These are phyloP conservation scores for Tipula vernalis DNA, from an alignment of 2,888 invertebrate species.

Conservation along the genomic window DNA sequence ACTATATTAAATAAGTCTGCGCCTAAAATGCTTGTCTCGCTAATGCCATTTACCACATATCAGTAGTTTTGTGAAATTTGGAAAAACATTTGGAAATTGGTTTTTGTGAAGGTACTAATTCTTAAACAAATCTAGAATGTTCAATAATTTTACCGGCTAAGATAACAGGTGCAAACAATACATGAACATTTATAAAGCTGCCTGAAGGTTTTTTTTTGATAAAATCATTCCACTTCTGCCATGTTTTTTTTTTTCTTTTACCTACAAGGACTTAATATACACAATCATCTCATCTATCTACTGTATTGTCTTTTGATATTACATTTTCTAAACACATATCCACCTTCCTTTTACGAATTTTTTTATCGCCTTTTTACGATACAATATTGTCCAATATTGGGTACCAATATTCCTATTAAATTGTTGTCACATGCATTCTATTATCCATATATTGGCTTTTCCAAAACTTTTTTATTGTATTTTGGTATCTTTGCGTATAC, in stretches of 20 bases:
- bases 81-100: no score
- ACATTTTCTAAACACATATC: not conserved
- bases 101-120: no score
- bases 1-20: no score
- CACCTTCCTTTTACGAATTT: not conserved
- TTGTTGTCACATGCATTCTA: constrained; percentile 8
- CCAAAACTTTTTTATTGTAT: not conserved
- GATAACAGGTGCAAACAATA: no score
- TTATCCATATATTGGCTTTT: not conserved
- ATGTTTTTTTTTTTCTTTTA: not conserved
- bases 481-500: not conserved
- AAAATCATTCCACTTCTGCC: no score
- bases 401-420: not conserved
- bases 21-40: no score
- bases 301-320: not conserved
- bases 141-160: no score
- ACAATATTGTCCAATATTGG: constrained; percentile 9
- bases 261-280: not conserved
- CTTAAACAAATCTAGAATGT: no score
- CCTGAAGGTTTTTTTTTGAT: no score
- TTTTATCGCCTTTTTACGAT: not conserved
- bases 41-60: no score
- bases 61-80: no score
- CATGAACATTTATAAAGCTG: no score
- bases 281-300: not conserved